Evolutionary conservation across 35 echinoderm and acorn worm species (phyloP).

Genomic region (Acanthaster planci): DNA sequence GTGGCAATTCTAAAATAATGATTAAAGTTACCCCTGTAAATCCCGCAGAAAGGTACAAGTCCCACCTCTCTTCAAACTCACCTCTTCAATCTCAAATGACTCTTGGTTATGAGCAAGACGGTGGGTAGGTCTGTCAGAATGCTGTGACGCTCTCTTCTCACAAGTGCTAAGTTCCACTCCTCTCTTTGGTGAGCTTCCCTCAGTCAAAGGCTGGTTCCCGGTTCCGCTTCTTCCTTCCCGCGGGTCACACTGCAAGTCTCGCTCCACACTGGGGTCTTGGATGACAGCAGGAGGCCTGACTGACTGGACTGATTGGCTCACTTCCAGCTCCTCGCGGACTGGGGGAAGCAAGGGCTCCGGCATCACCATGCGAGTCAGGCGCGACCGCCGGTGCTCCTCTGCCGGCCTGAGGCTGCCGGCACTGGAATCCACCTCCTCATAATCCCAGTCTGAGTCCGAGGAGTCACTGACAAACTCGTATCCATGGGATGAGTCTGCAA

Average conservation of each 20-base stretch:
- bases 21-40: too few species aligned
- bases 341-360: slow-evolving; percentile 24
- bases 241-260: background rate
- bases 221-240: background rate
- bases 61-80: background rate
- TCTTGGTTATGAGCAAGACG: slow-evolving; percentile 23
- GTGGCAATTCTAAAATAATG: too few species aligned
- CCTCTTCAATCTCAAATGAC: slow-evolving; percentile 70
- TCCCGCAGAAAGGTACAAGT: too few species aligned
- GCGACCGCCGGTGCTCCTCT: background rate
- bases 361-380: slow-evolving; percentile 32
- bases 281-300: background rate
- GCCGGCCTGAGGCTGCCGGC: background rate
- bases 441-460: slow-evolving; percentile 7
- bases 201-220: background rate
- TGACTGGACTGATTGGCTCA: background rate
- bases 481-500: background rate
- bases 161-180: background rate
- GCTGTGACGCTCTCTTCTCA: background rate
- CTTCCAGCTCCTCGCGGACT: slow-evolving; percentile 31
- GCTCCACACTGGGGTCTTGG: background rate
- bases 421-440: slow-evolving; percentile 6
- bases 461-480: background rate
- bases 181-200: background rate
- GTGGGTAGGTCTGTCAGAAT: background rate